These are phyloP conservation scores for Yponomeuta plumbellus DNA, from an alignment of 2,888 invertebrate genomes.

Conservation along the genomic window DNA sequence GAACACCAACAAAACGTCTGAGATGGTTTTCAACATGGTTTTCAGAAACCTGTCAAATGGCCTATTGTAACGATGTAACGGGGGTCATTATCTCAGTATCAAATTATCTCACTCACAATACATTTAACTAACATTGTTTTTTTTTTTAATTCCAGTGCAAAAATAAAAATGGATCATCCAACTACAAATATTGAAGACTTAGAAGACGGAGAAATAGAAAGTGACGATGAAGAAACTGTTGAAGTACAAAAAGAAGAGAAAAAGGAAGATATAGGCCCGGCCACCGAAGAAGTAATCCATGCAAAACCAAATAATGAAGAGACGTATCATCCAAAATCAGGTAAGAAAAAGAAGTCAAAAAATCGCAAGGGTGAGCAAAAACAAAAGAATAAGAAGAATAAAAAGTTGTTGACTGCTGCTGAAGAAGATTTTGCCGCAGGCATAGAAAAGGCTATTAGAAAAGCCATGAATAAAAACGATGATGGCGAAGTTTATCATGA, in stretches of 20 bases:
- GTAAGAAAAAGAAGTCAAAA: conserved; percentile 72
- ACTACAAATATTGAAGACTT: conserved; percentile 76
- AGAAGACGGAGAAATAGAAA: conserved; percentile 92
- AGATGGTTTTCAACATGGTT: too few relatives aligned
- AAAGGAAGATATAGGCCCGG: conserved; percentile 33
- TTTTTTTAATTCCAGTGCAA: conserved; percentile 55
- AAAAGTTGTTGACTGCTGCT: conserved; percentile 57
- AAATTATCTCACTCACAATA: neutral
- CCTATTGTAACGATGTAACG: neutral
- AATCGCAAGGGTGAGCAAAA: conserved; percentile 68
- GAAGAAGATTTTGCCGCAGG: conserved; percentile 87
- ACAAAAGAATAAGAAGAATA: conserved; percentile 69
- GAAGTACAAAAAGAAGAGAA: conserved; percentile 42
- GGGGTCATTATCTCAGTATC: neutral
- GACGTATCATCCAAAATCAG: conserved; percentile 59
- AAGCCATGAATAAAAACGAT: conserved; percentile 83
- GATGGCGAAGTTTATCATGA: conserved; percentile 61
- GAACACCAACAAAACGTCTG: too few relatives aligned
- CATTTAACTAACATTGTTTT: neutral
- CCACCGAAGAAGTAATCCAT: conserved; percentile 28
- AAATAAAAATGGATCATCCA: conserved; percentile 52
- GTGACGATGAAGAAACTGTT: conserved; percentile 66
- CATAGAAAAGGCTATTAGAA: conserved; percentile 86
- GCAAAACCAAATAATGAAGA: conserved; percentile 48
- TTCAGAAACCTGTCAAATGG: too few relatives aligned